These are phyloP conservation scores for Sycophaga agraensis DNA, from an alignment of 1,140 invertebrate genomes.

Conservation along the genomic window DNA sequence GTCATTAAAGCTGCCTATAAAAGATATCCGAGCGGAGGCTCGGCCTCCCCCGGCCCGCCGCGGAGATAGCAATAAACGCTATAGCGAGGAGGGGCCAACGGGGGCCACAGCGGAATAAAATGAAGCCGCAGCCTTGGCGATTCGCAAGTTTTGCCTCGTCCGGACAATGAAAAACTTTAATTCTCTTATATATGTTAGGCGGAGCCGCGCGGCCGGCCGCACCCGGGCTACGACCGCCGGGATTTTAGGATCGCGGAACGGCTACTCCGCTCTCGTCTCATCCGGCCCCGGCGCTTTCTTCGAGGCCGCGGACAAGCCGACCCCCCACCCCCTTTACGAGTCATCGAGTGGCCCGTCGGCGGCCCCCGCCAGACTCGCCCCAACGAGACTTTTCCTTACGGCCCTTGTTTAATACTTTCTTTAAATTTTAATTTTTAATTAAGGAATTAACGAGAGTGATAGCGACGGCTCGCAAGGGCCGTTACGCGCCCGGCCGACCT, in stretches of 20 bases:
- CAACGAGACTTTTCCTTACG: slow-evolving; percentile 5
- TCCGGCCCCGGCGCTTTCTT: neutral
- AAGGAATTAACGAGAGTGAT: slow-evolving; percentile 11
- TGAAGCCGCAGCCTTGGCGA: slow-evolving; percentile 3
- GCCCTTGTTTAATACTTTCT: slow-evolving; percentile 11
- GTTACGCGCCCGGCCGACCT: too few species aligned
- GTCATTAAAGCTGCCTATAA: slow-evolving; percentile 46
- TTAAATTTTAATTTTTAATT: slow-evolving; percentile 16
- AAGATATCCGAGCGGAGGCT: slow-evolving; percentile 30
- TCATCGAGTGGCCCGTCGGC: too few species aligned
- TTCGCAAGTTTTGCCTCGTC: slow-evolving; percentile 17
- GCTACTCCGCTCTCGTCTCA: neutral
- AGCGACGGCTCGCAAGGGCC: neutral
- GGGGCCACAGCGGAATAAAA: slow-evolving; percentile 23
- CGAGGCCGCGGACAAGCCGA: too few species aligned
- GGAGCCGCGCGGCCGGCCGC: too few species aligned
- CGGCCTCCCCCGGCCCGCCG: neutral
- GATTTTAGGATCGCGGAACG: too few species aligned
- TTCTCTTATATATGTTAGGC: slow-evolving; percentile 21
- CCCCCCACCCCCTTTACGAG: too few species aligned
- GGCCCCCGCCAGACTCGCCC: too few species aligned
- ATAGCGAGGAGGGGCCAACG: slow-evolving; percentile 4
- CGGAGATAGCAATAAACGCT: slow-evolving; percentile 31
- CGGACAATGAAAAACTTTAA: slow-evolving; percentile 27
- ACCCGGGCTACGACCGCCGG: too few species aligned